Conservation (phyloP, 2,113 vertebrate genomes). For the Enhydra lutris region DNA sequence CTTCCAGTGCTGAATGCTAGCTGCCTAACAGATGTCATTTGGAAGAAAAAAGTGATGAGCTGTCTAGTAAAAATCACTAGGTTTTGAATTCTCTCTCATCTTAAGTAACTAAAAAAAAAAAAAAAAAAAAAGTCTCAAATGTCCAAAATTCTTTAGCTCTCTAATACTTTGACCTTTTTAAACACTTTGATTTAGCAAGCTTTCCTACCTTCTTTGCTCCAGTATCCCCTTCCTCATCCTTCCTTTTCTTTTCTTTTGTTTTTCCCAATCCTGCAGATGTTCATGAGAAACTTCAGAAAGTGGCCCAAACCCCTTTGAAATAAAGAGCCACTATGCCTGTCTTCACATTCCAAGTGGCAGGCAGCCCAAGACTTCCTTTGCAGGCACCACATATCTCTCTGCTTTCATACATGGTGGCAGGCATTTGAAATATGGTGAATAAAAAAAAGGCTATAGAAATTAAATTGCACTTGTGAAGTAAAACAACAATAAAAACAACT, state of each 20-base stretch:
- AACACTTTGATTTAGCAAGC: not conserved
- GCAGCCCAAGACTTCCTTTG: not conserved
- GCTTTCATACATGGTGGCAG: constrained; percentile 40
- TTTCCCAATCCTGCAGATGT: not conserved
- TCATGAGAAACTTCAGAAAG: constrained; percentile 20
- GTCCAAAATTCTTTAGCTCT: constrained; percentile 18
- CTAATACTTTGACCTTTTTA: not conserved
- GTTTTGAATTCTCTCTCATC: constrained; percentile 38
- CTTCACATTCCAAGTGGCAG: not conserved
- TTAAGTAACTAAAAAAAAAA: not conserved
- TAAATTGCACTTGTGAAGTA: constrained; percentile 55
- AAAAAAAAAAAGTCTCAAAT: not conserved
- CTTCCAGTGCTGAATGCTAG: constrained; percentile 18
- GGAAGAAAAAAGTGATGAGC: constrained; percentile 10
- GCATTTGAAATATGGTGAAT: constrained; percentile 58
- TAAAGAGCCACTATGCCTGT: constrained; percentile 26
- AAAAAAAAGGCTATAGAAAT: constrained; percentile 65
- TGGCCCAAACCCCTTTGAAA: not conserved
- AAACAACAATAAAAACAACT: constrained; percentile 39
- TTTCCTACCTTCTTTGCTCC: not conserved
- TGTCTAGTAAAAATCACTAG: not conserved
- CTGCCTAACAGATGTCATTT: constrained; percentile 52
- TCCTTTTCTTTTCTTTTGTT: not conserved
- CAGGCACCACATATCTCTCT: constrained; percentile 31
- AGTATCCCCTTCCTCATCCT: not conserved